phyloP scores from a whole-genome alignment of 2,888 invertebrate species.

The Eupithecia insigniata region DNA sequence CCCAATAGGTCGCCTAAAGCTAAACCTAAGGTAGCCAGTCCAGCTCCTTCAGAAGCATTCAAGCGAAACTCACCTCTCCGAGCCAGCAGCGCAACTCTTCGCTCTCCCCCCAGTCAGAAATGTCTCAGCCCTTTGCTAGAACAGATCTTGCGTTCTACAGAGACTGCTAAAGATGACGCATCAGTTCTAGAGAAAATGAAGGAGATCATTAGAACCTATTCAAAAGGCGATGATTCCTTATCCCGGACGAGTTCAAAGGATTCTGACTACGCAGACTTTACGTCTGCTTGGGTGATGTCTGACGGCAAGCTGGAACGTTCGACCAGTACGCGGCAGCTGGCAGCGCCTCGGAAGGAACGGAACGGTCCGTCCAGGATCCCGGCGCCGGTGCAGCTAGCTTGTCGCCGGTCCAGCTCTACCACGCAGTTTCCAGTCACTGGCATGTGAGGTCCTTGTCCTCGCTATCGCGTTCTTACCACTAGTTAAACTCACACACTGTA shows the following conservation, averaged over 20 bases:
- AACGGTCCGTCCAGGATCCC: slow-evolving; percentile 77
- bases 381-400: slow-evolving; percentile 75
- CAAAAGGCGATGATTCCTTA: slow-evolving; percentile 76
- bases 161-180: slow-evolving; percentile 89
- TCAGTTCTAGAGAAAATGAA: slow-evolving; percentile 90
- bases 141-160: slow-evolving; percentile 89
- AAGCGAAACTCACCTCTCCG: slow-evolving; percentile 81
- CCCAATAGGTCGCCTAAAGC: slow-evolving; percentile 86
- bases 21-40: slow-evolving; percentile 57
- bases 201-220: slow-evolving; percentile 82
- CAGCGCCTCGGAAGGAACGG: slow-evolving; percentile 77
- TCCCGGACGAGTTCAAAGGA: slow-evolving; percentile 81
- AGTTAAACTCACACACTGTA: neutral
- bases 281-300: slow-evolving; percentile 89
- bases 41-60: slow-evolving; percentile 71
- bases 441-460: neutral
- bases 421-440: slow-evolving; percentile 67
- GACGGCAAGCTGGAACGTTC: slow-evolving; percentile 87
- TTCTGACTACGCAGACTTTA: slow-evolving; percentile 87
- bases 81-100: slow-evolving; percentile 75
- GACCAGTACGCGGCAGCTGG: slow-evolving; percentile 81
- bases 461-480: neutral
- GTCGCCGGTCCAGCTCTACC: slow-evolving; percentile 77
- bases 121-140: slow-evolving; percentile 87
- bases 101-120: slow-evolving; percentile 86